These are phyloP conservation scores for Heliconius cydno DNA, from an alignment of 2,888 invertebrate genomes.

Conservation along the genomic window DNA sequence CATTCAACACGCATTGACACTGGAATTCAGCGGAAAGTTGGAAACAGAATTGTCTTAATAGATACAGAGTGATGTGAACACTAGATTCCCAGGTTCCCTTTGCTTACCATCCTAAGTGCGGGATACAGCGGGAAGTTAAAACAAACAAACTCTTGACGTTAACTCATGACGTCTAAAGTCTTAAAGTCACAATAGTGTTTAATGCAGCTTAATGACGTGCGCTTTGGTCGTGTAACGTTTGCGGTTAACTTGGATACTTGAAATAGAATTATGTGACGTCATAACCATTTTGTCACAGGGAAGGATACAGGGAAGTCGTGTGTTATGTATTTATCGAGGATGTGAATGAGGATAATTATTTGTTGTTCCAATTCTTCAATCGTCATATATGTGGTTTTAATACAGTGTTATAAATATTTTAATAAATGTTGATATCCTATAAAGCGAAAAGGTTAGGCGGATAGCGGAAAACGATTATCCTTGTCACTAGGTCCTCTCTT, in stretches of 20 bases:
- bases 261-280: constrained; percentile 2
- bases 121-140: not conserved
- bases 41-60: too few relatives aligned
- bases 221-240: not conserved
- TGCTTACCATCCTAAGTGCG: not conserved
- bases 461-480: not conserved
- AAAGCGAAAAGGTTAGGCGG: not conserved
- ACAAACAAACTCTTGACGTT: not conserved
- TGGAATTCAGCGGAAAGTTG: too few relatives aligned
- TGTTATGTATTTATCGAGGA: not conserved
- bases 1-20: too few relatives aligned
- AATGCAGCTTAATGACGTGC: not conserved
- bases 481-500: not conserved
- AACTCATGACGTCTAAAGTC: not conserved
- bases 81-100: too few relatives aligned
- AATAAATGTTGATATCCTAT: not conserved
- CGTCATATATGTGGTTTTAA: not conserved
- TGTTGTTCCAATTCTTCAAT: not conserved
- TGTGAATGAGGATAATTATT: not conserved
- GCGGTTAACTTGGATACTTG: constrained; percentile 1
- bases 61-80: too few relatives aligned
- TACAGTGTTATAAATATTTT: not conserved
- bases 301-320: not conserved
- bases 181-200: constrained; percentile 15
- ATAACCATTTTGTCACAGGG: not conserved